Percentiles rank a stretch among this genome's conserved stretches.
Conservation (phyloP, 2,797 vertebrate species). For the Karalla daura region DNA sequence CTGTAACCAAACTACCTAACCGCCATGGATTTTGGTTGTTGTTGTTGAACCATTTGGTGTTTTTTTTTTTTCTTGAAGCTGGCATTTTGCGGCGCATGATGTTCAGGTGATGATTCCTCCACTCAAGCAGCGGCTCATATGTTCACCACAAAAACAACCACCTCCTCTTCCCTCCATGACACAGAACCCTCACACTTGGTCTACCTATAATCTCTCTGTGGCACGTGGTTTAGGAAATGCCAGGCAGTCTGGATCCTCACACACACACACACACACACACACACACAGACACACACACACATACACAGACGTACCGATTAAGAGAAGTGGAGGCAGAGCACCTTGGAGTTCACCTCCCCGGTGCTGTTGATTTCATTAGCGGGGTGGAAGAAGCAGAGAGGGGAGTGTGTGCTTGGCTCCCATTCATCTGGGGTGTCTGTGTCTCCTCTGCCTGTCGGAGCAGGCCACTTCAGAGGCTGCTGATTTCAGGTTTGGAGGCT, state of each 20-base stretch:
- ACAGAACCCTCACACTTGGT: conserved; percentile 54
- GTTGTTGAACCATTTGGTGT: conserved; percentile 41
- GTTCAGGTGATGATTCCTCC: conserved; percentile 56
- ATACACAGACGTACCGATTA: conserved; percentile 18
- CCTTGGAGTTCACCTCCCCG: conserved; percentile 59
- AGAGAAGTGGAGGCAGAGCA: conserved; percentile 50
- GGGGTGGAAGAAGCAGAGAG: conserved; percentile 44
- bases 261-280: too few relatives aligned
- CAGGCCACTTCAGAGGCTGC: conserved; percentile 57
- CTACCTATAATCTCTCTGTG: conserved; percentile 53
- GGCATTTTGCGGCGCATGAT: conserved; percentile 19
- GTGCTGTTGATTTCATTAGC: conserved; percentile 69
- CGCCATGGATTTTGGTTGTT: conserved; percentile 6
- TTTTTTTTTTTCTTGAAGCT: conserved; percentile 50
- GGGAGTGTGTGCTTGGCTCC: conserved; percentile 58
- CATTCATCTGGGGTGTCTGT: conserved; percentile 35
- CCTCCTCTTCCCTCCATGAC: conserved; percentile 35
- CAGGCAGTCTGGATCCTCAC: conserved; percentile 52
- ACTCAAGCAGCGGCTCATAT: conserved; percentile 35
- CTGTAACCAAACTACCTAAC: conserved; percentile 48
- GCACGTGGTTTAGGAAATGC: conserved; percentile 67
- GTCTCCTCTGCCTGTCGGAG: conserved; percentile 60
- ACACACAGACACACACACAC: too few relatives aligned
- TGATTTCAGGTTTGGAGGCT: conserved; percentile 54
- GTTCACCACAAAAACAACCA: conserved; percentile 50